These are phyloP conservation scores for Stegana nigrithorax DNA, from an alignment of 2,888 invertebrate genomes.

Conservation along the genomic window DNA sequence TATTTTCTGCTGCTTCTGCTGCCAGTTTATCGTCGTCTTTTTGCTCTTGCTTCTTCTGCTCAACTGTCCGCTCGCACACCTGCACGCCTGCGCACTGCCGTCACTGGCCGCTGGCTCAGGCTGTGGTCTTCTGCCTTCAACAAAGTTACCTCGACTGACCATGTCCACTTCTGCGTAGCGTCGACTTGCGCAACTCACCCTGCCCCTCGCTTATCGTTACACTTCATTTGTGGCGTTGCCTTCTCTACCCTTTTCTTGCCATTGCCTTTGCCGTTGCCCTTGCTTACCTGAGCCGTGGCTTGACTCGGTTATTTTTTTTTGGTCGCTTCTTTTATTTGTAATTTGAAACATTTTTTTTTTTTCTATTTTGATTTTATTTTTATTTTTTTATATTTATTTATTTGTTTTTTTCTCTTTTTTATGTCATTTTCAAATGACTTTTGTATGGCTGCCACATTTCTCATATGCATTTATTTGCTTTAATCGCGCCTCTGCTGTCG, in stretches of 20 bases:
- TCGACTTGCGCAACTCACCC: too few relatives aligned
- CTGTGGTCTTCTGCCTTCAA: too few relatives aligned
- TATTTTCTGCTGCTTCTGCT: background rate
- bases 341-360: background rate
- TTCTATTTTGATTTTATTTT: conserved; percentile 23
- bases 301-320: background rate
- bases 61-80: too few relatives aligned
- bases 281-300: conserved; percentile 30
- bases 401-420: conserved; percentile 19
- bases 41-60: background rate
- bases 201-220: too few relatives aligned
- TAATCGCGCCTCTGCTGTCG: conserved; percentile 15
- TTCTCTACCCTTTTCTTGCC: background rate
- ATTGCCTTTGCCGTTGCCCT: conserved; percentile 17
- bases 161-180: too few relatives aligned
- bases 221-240: conserved; percentile 47
- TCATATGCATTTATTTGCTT: conserved; percentile 30
- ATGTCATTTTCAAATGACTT: conserved; percentile 6
- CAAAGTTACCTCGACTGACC: too few relatives aligned
- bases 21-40: conserved; percentile 14
- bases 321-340: too few relatives aligned
- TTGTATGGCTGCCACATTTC: conserved; percentile 24
- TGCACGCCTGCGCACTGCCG: too few relatives aligned
- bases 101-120: too few relatives aligned
- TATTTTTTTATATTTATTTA: conserved; percentile 7